Evolutionary conservation across 1,140 invertebrate genomes (phyloP).

Genomic region (Meloidogyne exigua): DNA sequence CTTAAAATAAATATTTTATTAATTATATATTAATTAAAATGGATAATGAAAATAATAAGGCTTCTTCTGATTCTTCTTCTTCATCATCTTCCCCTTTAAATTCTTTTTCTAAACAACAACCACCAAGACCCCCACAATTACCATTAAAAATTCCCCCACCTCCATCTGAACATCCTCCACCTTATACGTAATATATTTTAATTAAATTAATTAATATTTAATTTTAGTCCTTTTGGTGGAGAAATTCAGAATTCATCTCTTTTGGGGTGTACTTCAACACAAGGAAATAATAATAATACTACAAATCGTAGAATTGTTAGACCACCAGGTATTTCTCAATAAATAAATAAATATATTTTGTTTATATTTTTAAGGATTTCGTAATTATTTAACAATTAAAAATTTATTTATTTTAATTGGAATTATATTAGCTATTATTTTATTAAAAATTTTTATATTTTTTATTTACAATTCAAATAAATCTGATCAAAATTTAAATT

Average conservation of each 20-base stretch:
- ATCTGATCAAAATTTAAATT: conserved; percentile 6
- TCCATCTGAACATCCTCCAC: conserved; percentile 29
- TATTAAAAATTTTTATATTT: conserved; percentile 2
- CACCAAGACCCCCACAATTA: conserved; percentile 11
- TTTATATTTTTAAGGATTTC: background rate
- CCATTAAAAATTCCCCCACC: conserved; percentile 31
- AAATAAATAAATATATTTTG: too few relatives aligned
- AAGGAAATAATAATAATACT: background rate
- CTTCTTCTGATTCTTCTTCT: conserved; percentile 2
- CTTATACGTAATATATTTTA: conserved; percentile 23
- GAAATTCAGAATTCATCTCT: background rate
- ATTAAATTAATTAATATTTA: background rate
- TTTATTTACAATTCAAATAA: conserved; percentile 14
- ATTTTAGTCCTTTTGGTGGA: conserved; percentile 22
- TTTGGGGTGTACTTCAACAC: background rate
- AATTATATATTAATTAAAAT: background rate
- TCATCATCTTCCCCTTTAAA: background rate
- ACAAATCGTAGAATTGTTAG: background rate
- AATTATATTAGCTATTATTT: background rate
- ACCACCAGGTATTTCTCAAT: background rate
- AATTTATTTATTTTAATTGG: conserved; percentile 9
- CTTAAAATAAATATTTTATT: background rate
- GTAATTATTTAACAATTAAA: conserved; percentile 20
- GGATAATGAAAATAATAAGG: background rate
- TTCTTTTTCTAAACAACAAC: background rate